Base-by-base conservation (phyloP, 2,797 vertebrate genomes). In the Sebastes taczanowskii region DNA sequence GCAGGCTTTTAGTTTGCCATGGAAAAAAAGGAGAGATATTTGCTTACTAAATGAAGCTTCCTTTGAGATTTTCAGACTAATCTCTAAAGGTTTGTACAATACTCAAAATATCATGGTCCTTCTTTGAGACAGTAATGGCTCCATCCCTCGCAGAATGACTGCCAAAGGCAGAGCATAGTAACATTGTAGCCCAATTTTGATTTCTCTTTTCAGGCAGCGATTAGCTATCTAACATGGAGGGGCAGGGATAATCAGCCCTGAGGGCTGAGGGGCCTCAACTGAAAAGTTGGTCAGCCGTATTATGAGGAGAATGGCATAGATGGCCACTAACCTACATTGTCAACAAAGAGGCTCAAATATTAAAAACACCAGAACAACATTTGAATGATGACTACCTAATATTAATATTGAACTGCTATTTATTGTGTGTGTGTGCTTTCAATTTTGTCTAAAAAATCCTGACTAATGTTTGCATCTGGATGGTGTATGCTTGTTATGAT, bases 181-280 rank as follows among this genome's bases (percentile, higher is more conserved):
- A 90, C 80, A 81, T 80, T 69, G 65, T 87, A 88, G 86, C 86
- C 91, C 75, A 85, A 84, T 91, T 92, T 93, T 74, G 69, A 82
- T 90, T 88, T 92, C 85, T 84, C 85, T 85, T 88, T 94, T 92
- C 84, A 92, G 82, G 81, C 84, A 78, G 80, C 29, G 74, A 95
- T 94, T 93, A 91, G 78, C 87, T 85, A 90, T 93, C 92, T 89
- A 74, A 88, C 78, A 83, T 72, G 60, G 86, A 87, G 77, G 82
- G 77, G 74, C 79, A 84, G 76, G 86, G 88, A 93, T 91, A 95
- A 93, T 91, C 92, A 89, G 64, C 78, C 89, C 86, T 2, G 9
- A 77, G 85, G 90, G 88, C 65, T 66, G 42, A 60, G 73, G 83
- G 74, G 75, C 63, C 86, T 88, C 77, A 75, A 76, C 83, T 81